These are phyloP conservation scores for Psittacula cyanocephala DNA, from an alignment of 2,113 vertebrate genomes.

Conservation along the genomic window DNA sequence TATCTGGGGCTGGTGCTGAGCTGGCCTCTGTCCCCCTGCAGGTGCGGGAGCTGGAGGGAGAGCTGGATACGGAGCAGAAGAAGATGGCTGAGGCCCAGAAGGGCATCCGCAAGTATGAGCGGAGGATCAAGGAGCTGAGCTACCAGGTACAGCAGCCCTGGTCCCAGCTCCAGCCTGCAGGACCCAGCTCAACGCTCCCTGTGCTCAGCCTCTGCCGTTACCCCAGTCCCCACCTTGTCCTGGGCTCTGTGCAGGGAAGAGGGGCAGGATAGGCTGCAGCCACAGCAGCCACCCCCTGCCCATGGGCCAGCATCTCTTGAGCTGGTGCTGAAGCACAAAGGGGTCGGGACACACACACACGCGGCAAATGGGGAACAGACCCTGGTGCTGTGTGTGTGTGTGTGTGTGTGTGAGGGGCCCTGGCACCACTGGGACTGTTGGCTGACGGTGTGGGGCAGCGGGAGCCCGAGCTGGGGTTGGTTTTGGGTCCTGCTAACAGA, in stretches of 20 bases:
- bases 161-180: neutral
- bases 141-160: conserved; percentile 76
- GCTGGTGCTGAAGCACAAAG: neutral
- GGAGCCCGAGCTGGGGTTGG: neutral
- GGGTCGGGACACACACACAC: neutral
- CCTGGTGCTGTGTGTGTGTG: neutral
- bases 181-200: neutral
- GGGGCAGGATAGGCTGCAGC: neutral
- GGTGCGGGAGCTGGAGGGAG: conserved; percentile 89
- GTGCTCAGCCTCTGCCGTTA: neutral
- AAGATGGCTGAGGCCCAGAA: conserved; percentile 87
- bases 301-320: neutral
- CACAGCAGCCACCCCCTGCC: neutral
- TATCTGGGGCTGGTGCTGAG: neutral
- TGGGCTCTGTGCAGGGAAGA: neutral
- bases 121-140: conserved; percentile 87
- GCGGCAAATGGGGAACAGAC: neutral
- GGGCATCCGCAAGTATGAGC: conserved; percentile 88
- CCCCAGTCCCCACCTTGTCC: accelerated
- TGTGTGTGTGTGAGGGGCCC: no score
- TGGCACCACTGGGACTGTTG: neutral
- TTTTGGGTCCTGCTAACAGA: neutral
- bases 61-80: conserved; percentile 88
- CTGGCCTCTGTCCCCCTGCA: neutral
- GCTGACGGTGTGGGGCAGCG: neutral